Evolutionary conservation across 2,888 invertebrate species (phyloP).

Genomic region (Lepidochitona cinerea): DNA sequence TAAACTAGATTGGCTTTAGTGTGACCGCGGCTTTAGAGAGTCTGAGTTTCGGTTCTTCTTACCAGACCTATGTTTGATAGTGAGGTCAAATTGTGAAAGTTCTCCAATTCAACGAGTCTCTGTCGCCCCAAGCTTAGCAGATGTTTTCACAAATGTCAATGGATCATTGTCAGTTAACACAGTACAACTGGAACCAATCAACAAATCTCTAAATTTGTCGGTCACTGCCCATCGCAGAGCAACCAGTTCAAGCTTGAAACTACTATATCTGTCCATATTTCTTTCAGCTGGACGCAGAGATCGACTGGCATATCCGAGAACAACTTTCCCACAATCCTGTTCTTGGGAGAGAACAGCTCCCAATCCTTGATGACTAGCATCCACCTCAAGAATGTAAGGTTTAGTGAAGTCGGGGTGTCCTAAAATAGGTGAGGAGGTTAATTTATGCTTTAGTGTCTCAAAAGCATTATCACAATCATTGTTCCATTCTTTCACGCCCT

Average conservation of each 20-base stretch:
- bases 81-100: conserved; percentile 30
- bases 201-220: conserved; percentile 28
- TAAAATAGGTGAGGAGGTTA: conserved; percentile 30
- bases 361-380: conserved; percentile 29
- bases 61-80: conserved; percentile 29
- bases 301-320: conserved; percentile 37
- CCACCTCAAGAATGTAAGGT: conserved; percentile 34
- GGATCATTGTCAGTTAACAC: conserved; percentile 32
- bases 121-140: conserved; percentile 35
- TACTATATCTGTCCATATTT: conserved; percentile 33
- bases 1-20: no score
- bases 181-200: conserved; percentile 23
- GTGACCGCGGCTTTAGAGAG: no score
- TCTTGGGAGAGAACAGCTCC: conserved; percentile 36
- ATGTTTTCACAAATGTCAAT: conserved; percentile 19
- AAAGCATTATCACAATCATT: conserved; percentile 12
- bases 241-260: conserved; percentile 34
- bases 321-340: conserved; percentile 16
- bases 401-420: conserved; percentile 33
- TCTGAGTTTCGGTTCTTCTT: conserved; percentile 31
- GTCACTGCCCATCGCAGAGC: conserved; percentile 36
- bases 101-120: conserved; percentile 35
- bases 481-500: conserved; percentile 11
- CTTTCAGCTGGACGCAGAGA: conserved; percentile 24
- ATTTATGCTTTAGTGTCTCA: conserved; percentile 14